Base-by-base conservation (phyloP, 2,797 vertebrate species). In the Onychomys torridus region DNA sequence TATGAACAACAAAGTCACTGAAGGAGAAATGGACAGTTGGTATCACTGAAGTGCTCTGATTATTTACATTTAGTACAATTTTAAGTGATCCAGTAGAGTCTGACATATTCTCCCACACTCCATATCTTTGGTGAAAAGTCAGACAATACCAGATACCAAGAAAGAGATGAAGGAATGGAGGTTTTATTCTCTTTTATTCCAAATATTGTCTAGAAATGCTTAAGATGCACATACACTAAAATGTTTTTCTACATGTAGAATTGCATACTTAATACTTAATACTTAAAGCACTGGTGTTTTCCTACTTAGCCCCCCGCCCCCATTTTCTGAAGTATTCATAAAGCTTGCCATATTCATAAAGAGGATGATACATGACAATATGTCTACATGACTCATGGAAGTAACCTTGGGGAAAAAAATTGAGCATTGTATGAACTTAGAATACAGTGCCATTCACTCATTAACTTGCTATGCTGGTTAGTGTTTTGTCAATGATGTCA, bases 341-440 rank as follows among this genome's bases (percentile, higher is more conserved):
- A 77, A 82, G 43, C 10, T 73, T 73, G n/a, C 11, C 49, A 40
- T 73, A 87, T 19, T 89, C 71, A 46, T 46, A 89, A 32, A 59
- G 21, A 76, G 27, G 6, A 67, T 25, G 32, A n/a, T 16, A 2
- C 21, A 49, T 49, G 40, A n/a, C 19, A 9, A 27, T 37, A 52
- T 69, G 21, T 59, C 71, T 29, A 73, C 27, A 75, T 57, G 1
- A 46, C 34, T 91, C 13, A 25, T 14, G 25, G 67, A 90, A 93
- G 77, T 86, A 78, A 40, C 27, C 7, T 19, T 91, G 17, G 90
- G 0, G 71, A 89, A 76, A 77, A 77, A 76, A 78, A 46, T 9
- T 21, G 97, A 96, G 6, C 46, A 67, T 13, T 79, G 17, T 75
- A 76, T 65, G 3, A 95, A 93, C 91, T 83, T 87, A 79, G 6